phyloP scores from a whole-genome alignment of 2,113 vertebrate species.

The Apodemus sylvaticus region DNA sequence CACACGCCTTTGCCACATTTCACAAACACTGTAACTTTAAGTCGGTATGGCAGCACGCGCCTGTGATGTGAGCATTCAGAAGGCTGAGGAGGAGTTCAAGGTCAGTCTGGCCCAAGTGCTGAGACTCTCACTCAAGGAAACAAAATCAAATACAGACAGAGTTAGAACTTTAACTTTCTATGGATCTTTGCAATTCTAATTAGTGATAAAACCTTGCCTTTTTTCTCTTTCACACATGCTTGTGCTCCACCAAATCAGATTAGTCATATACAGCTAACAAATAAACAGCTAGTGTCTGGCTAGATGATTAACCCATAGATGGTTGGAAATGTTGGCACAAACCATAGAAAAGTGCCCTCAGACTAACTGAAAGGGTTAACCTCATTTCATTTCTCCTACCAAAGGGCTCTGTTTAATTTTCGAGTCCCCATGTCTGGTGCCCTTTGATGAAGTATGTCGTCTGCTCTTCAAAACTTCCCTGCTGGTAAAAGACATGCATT shows the following conservation, averaged over 20 bases:
- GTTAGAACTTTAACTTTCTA: background rate
- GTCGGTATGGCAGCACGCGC: no score
- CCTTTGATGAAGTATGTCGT: conserved; percentile 56
- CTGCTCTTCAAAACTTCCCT: conserved; percentile 62
- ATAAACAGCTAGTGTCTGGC: background rate
- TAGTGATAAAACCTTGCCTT: background rate
- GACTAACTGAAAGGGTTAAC: conserved; percentile 25
- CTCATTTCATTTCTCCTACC: conserved; percentile 52
- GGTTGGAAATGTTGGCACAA: conserved; percentile 30
- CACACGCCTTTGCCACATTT: background rate
- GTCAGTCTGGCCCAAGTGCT: background rate
- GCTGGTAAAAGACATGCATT: conserved; percentile 60
- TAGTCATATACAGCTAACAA: background rate
- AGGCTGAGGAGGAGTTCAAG: background rate
- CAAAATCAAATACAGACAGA: background rate
- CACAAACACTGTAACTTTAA: conserved; percentile 28
- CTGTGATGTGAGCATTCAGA: background rate
- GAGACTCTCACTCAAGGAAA: background rate
- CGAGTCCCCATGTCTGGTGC: conserved; percentile 10
- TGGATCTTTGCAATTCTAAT: background rate
- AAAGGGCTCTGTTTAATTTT: conserved; percentile 60
- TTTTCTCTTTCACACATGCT: background rate
- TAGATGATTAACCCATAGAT: background rate
- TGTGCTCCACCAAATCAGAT: background rate
- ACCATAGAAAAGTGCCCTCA: conserved; percentile 9